phyloP scores from a whole-genome alignment of 2,113 vertebrate genomes.

The Mus pahari region DNA sequence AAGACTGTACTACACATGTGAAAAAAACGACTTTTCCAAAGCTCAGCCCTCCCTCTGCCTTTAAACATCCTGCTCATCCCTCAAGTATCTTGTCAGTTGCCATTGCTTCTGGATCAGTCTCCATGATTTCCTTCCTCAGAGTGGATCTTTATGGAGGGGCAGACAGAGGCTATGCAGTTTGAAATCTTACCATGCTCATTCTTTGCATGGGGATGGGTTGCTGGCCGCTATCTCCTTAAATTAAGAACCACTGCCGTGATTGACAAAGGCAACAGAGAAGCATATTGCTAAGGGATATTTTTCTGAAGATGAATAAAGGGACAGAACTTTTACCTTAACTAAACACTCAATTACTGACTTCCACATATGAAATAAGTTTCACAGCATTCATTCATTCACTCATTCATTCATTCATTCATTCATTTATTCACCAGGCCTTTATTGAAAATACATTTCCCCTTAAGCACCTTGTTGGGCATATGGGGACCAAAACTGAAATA shows the following conservation, averaged over 20 bases:
- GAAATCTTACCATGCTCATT: background rate
- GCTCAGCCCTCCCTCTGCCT: background rate
- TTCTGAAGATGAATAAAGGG: background rate
- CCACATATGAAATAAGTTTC: background rate
- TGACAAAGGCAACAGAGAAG: background rate
- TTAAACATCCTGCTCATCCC: background rate
- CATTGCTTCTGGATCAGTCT: background rate
- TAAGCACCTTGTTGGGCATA: background rate
- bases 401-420: background rate
- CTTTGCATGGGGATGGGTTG: background rate
- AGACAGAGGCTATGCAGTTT: background rate
- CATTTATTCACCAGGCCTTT: background rate
- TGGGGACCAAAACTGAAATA: background rate
- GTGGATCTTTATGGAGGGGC: background rate
- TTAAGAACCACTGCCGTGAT: background rate
- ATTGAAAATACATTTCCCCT: background rate
- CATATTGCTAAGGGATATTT: background rate
- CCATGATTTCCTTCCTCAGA: background rate
- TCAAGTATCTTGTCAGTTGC: background rate
- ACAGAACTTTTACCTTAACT: background rate
- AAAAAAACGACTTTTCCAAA: background rate
- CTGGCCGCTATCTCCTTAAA: background rate
- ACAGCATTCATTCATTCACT: background rate
- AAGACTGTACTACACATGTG: background rate
- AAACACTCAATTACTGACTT: background rate